Conservation (phyloP, 2,113 vertebrate genomes). For the Vireo altiloquus region DNA sequence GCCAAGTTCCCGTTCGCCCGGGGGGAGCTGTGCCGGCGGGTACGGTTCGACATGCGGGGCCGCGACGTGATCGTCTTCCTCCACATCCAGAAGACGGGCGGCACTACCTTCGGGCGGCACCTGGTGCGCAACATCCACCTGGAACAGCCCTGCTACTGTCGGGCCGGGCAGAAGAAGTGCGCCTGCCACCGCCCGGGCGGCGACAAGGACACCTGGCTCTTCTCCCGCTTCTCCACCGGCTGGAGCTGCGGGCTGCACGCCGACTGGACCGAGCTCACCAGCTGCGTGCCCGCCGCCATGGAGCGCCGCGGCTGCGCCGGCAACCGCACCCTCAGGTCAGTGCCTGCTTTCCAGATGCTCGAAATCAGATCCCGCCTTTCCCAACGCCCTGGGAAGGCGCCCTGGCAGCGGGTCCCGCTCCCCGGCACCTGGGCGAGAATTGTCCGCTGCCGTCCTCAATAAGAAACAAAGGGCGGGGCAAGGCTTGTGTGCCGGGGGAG, state of each 20-base stretch:
- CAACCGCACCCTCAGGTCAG: slow-evolving; percentile 76
- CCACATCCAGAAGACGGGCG: slow-evolving; percentile 98
- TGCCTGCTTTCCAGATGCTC: not conserved
- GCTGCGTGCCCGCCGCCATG: slow-evolving; percentile 94
- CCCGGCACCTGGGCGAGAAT: not conserved
- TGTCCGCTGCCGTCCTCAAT: not conserved
- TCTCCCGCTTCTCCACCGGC: slow-evolving; percentile 98
- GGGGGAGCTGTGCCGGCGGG: slow-evolving; percentile 85
- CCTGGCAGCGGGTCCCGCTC: not conserved
- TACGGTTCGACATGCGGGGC: slow-evolving; percentile 90
- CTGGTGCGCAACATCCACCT: slow-evolving; percentile 94
- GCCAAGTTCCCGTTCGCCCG: slow-evolving; percentile 86
- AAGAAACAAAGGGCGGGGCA: not conserved
- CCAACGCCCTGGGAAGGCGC: not conserved
- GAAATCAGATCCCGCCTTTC: not conserved
- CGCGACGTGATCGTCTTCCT: slow-evolving; percentile 95
- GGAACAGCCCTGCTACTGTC: slow-evolving; percentile 94
- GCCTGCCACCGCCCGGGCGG: slow-evolving; percentile 89
- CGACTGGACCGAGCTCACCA: slow-evolving; percentile 99
- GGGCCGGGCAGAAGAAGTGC: slow-evolving; percentile 96
- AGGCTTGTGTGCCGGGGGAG: not conserved
- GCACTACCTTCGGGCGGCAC: slow-evolving; percentile 95
- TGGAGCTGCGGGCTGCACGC: slow-evolving; percentile 99
- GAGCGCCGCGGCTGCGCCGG: slow-evolving; percentile 78
- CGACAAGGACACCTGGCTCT: slow-evolving; percentile 93